phyloP scores from a whole-genome alignment of 2,113 vertebrate species.

The Alethe diademata region DNA sequence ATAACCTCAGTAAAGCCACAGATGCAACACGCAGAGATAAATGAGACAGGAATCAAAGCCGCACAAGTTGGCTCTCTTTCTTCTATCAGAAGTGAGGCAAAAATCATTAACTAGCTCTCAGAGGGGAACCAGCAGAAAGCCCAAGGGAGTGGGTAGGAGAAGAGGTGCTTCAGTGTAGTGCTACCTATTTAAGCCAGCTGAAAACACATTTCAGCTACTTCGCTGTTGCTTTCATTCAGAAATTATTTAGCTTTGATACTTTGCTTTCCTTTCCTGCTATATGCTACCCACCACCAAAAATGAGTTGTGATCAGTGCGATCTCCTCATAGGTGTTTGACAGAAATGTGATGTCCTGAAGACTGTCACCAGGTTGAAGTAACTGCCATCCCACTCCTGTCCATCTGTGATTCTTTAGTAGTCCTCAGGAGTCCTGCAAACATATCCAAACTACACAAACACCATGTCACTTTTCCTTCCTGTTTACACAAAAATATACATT shows the following conservation, averaged over 20 bases:
- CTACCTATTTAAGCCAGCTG: background rate
- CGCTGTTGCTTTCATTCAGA: background rate
- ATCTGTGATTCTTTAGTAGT: background rate
- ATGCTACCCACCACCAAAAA: background rate
- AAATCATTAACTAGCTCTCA: background rate
- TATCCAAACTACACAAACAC: background rate
- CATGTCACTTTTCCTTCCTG: slow-evolving; percentile 26
- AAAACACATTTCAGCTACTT: background rate
- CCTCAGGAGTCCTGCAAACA: background rate
- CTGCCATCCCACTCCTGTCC: background rate
- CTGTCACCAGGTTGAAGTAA: background rate
- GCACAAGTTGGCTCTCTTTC: background rate
- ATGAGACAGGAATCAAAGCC: background rate
- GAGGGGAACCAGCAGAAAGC: background rate
- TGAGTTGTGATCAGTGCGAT: background rate
- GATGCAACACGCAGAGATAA: background rate
- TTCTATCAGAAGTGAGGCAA: background rate
- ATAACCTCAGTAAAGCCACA: background rate
- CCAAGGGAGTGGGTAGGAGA: background rate
- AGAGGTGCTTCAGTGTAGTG: accelerated
- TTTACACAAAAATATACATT: background rate
- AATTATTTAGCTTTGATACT: background rate
- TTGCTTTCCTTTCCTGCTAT: background rate
- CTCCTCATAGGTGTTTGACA: background rate
- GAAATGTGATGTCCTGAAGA: background rate